phyloP scores from a whole-genome alignment of 37 sponge, comb jelly and placozoan genomes.

The Cladorhizidae sp. region DNA sequence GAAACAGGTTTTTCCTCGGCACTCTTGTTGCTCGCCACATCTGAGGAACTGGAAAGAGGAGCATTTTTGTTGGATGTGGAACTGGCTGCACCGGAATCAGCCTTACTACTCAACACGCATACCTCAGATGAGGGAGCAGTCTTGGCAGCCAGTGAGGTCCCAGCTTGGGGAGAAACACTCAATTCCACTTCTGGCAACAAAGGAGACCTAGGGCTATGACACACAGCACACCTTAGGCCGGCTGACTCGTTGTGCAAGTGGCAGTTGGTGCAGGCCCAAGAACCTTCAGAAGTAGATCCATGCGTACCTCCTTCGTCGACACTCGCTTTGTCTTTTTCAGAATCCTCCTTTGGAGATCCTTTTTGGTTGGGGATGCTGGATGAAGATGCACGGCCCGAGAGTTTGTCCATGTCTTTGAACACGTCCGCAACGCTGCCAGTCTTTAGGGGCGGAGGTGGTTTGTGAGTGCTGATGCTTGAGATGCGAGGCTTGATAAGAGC shows the following conservation, averaged over 20 bases:
- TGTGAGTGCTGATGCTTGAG: not conserved
- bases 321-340: constrained; percentile 1
- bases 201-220: constrained; percentile 35
- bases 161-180: not conserved
- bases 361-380: not conserved
- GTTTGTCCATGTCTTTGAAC: not conserved
- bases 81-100: not conserved
- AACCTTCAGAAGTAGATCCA: constrained; percentile 1
- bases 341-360: not conserved
- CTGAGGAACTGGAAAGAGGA: constrained; percentile 30
- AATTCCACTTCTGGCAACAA: not conserved
- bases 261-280: constrained; percentile 65
- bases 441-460: constrained; percentile 20
- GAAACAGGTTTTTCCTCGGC: constrained; percentile 34
- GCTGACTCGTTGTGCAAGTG: constrained; percentile 40
- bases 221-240: constrained; percentile 45
- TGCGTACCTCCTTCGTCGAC: constrained; percentile 23
- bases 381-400: not conserved
- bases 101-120: constrained; percentile 61
- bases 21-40: constrained; percentile 39
- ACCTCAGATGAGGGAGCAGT: constrained; percentile 39
- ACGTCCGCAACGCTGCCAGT: constrained; percentile 24
- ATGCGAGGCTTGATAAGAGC: not conserved
- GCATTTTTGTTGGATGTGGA: not conserved
- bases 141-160: not conserved